A percentile compares a stretch with the other conserved stretches of the same genome.
These are phyloP conservation scores for Sebastes trivittatus DNA, from an alignment of 2,797 vertebrate species.

Conservation along the genomic window DNA sequence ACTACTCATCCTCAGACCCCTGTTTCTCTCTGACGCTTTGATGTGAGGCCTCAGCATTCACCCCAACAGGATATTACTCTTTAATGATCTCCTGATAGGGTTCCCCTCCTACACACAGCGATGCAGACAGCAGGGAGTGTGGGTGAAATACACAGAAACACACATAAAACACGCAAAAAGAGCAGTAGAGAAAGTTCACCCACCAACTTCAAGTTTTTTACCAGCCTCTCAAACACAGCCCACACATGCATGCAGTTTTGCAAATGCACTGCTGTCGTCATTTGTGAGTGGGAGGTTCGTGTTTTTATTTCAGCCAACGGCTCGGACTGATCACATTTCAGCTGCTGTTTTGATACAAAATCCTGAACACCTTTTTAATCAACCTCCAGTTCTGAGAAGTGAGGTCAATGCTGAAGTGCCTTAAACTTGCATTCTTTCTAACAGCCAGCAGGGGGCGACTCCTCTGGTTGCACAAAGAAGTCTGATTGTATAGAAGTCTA, in stretches of 20 bases:
- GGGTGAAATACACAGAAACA: background rate
- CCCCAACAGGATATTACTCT: slow-evolving; percentile 62
- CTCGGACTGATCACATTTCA: background rate
- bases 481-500: too few species aligned
- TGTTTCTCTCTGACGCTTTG: slow-evolving; percentile 46
- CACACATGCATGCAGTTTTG: background rate
- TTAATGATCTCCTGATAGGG: slow-evolving; percentile 57
- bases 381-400: too few species aligned
- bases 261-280: background rate
- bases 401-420: too few species aligned
- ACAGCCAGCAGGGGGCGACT: too few species aligned
- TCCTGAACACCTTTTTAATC: background rate
- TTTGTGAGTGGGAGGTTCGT: background rate
- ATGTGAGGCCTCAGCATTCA: slow-evolving; percentile 39
- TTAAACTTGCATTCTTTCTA: too few species aligned
- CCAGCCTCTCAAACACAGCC: background rate
- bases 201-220: background rate
- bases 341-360: background rate
- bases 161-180: background rate
- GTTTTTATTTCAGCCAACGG: background rate
- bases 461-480: too few species aligned
- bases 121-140: slow-evolving; percentile 16
- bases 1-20: slow-evolving; percentile 48
- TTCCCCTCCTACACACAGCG: background rate
- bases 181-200: background rate